Conservation (phyloP, 1,140 invertebrate species). For the Meloidogyne hapla region DNA sequence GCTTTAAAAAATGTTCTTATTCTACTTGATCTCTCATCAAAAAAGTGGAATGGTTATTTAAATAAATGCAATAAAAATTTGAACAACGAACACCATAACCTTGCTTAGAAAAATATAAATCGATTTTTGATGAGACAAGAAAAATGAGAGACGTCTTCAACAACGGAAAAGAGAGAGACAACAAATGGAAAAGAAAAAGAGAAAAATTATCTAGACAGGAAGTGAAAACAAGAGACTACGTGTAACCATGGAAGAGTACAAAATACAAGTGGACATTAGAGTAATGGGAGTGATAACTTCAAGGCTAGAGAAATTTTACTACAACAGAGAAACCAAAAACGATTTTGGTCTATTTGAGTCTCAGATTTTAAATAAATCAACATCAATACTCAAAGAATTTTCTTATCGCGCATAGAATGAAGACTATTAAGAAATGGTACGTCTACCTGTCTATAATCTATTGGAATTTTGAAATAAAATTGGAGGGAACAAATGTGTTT, state of each 20-base stretch:
- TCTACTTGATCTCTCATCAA: neutral
- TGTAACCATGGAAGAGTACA: neutral
- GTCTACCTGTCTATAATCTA: too few species aligned
- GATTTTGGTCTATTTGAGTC: too few species aligned
- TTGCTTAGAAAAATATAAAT: neutral
- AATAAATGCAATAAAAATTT: neutral
- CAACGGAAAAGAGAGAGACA: neutral
- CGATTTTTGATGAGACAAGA: neutral
- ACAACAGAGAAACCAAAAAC: too few species aligned
- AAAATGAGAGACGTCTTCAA: too few species aligned
- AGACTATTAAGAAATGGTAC: too few species aligned
- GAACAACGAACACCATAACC: neutral
- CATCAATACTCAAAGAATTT: too few species aligned
- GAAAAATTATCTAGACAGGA: neutral
- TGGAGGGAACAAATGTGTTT: neutral
- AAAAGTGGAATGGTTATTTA: neutral
- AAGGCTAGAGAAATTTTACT: too few species aligned
- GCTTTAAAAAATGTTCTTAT: neutral
- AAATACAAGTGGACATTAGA: neutral
- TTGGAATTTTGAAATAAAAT: neutral
- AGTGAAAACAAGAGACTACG: neutral
- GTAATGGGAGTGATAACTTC: neutral
- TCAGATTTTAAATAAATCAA: too few species aligned
- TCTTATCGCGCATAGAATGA: too few species aligned
- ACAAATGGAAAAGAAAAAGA: neutral